Percentiles rank a stretch among this genome's conserved stretches.
phyloP scores from a whole-genome alignment of 2,888 invertebrate genomes.

The Hemistola chrysoprasaria region DNA sequence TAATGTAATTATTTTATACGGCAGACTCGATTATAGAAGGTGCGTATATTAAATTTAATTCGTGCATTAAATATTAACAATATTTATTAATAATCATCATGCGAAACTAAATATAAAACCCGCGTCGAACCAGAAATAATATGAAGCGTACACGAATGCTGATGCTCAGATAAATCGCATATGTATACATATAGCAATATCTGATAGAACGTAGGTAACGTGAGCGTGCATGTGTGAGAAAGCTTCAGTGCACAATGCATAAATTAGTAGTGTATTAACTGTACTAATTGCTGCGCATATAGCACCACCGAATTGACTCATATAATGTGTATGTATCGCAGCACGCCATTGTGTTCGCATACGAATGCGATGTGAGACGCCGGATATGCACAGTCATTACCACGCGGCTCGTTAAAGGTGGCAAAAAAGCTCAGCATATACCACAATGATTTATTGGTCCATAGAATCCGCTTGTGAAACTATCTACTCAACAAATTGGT shows the following conservation, averaged over 20 bases:
- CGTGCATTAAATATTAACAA: no score
- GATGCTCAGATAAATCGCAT: conserved; percentile 47
- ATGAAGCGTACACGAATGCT: conserved; percentile 50
- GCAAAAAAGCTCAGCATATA: conserved; percentile 59
- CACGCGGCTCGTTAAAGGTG: conserved; percentile 52
- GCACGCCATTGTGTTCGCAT: conserved; percentile 52
- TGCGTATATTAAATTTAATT: conserved; percentile 30
- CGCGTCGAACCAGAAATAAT: conserved; percentile 53
- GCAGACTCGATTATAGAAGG: conserved; percentile 39
- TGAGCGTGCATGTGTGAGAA: conserved; percentile 21
- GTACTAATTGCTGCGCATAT: conserved; percentile 59
- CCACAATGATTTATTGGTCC: conserved; percentile 66
- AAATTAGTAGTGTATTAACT: conserved; percentile 55
- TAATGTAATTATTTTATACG: conserved; percentile 52
- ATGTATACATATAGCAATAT: conserved; percentile 17
- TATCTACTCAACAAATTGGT: conserved; percentile 65
- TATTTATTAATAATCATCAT: conserved; percentile 45
- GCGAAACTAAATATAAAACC: conserved; percentile 56
- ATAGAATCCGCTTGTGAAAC: conserved; percentile 58
- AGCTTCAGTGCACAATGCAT: conserved; percentile 45
- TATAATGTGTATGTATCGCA: conserved; percentile 40
- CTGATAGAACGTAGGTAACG: conserved; percentile 10
- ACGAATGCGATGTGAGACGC: conserved; percentile 42
- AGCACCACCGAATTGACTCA: conserved; percentile 56
- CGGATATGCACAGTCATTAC: conserved; percentile 64